Percentiles rank a stretch among this genome's conserved stretches.
phyloP scores from a whole-genome alignment of 2,888 invertebrate species.

The Amphipoea lucens region DNA sequence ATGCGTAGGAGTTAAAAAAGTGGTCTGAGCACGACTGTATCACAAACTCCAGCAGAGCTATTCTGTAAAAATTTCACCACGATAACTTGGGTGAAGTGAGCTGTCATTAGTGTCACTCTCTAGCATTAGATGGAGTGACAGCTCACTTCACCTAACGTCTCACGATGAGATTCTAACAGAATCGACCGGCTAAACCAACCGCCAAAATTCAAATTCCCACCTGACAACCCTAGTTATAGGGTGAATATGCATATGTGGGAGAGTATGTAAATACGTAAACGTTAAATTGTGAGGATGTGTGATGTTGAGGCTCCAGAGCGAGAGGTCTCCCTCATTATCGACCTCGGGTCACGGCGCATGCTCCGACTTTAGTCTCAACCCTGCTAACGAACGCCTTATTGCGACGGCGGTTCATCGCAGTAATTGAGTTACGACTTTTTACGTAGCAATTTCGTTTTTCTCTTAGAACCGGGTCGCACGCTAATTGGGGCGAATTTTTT shows the following conservation, averaged over 20 bases:
- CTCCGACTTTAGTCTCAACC: conserved; percentile 84
- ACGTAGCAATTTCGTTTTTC: conserved; percentile 90
- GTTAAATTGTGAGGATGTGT: conserved; percentile 90
- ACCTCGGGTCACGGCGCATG: conserved; percentile 91
- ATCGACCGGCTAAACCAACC: neutral
- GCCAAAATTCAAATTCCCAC: conserved; percentile 16
- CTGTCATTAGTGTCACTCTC: neutral
- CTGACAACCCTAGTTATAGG: conserved; percentile 76
- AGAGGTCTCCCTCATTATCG: conserved; percentile 90
- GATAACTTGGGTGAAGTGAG: neutral
- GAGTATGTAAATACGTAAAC: conserved; percentile 89
- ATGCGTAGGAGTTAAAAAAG: neutral
- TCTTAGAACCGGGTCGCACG: conserved; percentile 87
- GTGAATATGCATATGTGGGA: conserved; percentile 89
- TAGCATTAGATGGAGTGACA: neutral
- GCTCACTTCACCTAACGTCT: neutral
- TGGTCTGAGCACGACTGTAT: conserved; percentile 18
- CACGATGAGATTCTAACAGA: neutral
- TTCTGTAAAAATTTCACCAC: neutral
- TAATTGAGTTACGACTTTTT: conserved; percentile 91
- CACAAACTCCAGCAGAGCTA: neutral
- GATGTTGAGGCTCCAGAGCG: conserved; percentile 87
- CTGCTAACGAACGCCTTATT: conserved; percentile 89
- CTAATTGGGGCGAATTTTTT: conserved; percentile 86
- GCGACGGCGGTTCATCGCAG: conserved; percentile 89